These are phyloP conservation scores for Enteromius paludinosus DNA, from an alignment of 2,797 vertebrate species.

Conservation along the genomic window DNA sequence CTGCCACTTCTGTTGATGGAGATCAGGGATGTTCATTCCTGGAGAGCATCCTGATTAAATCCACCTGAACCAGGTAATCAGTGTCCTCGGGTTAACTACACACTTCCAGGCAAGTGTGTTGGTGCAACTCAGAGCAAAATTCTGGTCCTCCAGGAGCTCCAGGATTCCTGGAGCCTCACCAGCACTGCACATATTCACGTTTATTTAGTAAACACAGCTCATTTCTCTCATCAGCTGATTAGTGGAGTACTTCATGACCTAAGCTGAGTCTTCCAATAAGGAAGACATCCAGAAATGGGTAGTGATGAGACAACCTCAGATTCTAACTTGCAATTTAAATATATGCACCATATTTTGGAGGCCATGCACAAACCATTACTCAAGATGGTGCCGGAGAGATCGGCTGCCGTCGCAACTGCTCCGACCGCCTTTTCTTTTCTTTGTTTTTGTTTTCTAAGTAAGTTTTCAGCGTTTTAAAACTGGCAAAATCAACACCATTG, in stretches of 20 bases:
- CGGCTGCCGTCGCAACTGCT: no score
- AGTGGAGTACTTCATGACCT: not conserved
- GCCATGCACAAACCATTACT: not conserved
- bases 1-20: not conserved
- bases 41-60: not conserved
- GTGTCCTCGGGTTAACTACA: not conserved
- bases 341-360: not conserved
- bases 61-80: not conserved
- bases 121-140: not conserved
- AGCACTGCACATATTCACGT: not conserved
- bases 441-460: no score
- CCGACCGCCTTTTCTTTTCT: no score
- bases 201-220: not conserved
- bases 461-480: no score
- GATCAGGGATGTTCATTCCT: not conserved
- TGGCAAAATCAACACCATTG: no score
- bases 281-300: not conserved
- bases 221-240: not conserved
- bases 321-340: not conserved
- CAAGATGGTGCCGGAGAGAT: no score
- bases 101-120: not conserved
- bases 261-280: not conserved
- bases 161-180: not conserved
- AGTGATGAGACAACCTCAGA: not conserved
- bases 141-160: not conserved